phyloP scores from a whole-genome alignment of 2,797 vertebrate genomes.

The Myoxocephalus aenaeus region DNA sequence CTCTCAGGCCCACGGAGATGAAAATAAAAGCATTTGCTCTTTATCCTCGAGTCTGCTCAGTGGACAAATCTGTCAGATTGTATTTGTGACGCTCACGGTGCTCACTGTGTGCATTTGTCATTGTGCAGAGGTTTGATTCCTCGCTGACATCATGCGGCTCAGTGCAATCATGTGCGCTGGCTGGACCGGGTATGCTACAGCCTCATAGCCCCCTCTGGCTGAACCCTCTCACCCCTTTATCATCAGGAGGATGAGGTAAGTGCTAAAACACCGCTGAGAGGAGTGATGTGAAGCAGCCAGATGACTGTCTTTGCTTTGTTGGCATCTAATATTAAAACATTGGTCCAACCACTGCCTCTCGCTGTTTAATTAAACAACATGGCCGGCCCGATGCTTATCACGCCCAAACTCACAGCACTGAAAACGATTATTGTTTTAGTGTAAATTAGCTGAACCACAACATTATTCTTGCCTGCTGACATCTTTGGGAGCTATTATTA shows the following conservation, averaged over 20 bases:
- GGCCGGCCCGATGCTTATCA: constrained; percentile 9
- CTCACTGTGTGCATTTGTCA: constrained; percentile 72
- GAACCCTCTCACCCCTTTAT: constrained; percentile 60
- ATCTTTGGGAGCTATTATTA: constrained; percentile 64
- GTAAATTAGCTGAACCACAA: neutral
- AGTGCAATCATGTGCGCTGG: constrained; percentile 43
- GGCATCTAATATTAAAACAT: constrained; percentile 58
- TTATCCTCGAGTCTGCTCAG: constrained; percentile 70
- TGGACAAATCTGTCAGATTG: constrained; percentile 79
- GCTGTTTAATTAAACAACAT: constrained; percentile 49
- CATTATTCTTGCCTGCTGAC: constrained; percentile 22
- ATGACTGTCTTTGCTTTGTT: constrained; percentile 63
- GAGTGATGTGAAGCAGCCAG: constrained; percentile 41
- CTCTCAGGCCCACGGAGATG: constrained; percentile 55
- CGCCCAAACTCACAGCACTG: constrained; percentile 8
- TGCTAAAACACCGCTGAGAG: constrained; percentile 62
- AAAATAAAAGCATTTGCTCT: constrained; percentile 74
- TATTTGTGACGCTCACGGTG: constrained; percentile 70
- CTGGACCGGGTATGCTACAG: constrained; percentile 51
- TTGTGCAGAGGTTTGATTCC: constrained; percentile 74
- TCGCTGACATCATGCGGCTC: constrained; percentile 66
- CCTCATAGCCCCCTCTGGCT: constrained; percentile 48
- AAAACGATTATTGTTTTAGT: constrained; percentile 15
- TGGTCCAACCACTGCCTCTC: constrained; percentile 30
- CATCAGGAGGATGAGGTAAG: constrained; percentile 73